Evolutionary conservation across 37 sponge, comb jelly and placozoan genomes (phyloP).

Genomic region (Aplysina aerophoba): DNA sequence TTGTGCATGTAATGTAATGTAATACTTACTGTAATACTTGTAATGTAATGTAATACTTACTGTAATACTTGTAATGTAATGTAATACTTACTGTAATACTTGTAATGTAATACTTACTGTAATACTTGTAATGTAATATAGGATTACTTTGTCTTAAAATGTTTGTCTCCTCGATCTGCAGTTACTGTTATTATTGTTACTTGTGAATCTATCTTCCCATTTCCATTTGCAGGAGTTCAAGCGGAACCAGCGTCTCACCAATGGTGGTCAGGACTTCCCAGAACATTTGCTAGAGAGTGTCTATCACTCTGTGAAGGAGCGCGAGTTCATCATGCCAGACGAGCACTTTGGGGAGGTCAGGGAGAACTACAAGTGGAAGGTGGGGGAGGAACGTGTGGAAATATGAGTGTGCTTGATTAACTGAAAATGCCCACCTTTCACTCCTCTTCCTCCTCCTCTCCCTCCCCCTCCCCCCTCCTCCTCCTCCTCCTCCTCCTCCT

Average conservation of each 20-base stretch:
- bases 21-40: too few relatives aligned
- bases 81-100: too few relatives aligned
- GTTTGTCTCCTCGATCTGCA: too few relatives aligned
- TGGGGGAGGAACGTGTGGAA: constrained; percentile 30
- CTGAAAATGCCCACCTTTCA: neutral
- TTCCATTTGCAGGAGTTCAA: constrained; percentile 67
- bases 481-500: neutral
- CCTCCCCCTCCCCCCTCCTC: neutral
- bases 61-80: too few relatives aligned
- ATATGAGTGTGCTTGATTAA: neutral
- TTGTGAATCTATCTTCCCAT: too few relatives aligned
- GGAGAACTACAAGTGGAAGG: constrained; percentile 96
- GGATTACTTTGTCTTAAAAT: too few relatives aligned
- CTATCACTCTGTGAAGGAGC: constrained; percentile 65
- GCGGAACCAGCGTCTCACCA: constrained; percentile 76
- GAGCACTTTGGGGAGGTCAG: constrained; percentile 84
- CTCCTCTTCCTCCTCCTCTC: neutral
- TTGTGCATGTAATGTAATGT: too few relatives aligned
- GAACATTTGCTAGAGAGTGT: constrained; percentile 71
- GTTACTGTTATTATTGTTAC: too few relatives aligned
- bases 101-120: too few relatives aligned
- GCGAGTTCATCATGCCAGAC: constrained; percentile 94
- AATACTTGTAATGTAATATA: too few relatives aligned
- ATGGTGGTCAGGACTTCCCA: constrained; percentile 83
- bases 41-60: too few relatives aligned